Evolutionary conservation across 2,888 invertebrate genomes (phyloP).

Genomic region (Polia nebulosa): DNA sequence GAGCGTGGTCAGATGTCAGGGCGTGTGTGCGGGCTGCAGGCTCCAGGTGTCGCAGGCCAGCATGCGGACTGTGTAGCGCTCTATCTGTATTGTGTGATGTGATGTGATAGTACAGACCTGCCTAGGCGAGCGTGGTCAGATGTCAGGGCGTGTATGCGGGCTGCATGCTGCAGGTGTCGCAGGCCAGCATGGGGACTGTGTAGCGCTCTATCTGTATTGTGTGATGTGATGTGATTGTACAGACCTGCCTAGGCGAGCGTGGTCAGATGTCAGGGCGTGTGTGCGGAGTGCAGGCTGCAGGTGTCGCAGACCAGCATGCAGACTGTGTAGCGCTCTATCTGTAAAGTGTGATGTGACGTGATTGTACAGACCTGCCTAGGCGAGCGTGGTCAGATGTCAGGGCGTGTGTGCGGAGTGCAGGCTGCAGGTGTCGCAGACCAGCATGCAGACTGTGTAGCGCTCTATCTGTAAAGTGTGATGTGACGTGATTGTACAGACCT

Average conservation of each 20-base stretch:
- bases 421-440: conserved; percentile 9
- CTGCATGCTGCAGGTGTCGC: conserved; percentile 10
- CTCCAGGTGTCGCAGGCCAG: conserved; percentile 72
- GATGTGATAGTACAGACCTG: not conserved
- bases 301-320: conserved; percentile 13
- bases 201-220: too few species aligned
- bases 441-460: not conserved
- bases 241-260: conserved; percentile 9
- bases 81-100: not conserved
- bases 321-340: too few species aligned
- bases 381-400: conserved; percentile 51
- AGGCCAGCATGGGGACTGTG: too few species aligned
- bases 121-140: conserved; percentile 26
- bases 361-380: conserved; percentile 16
- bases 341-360: too few species aligned
- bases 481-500: not conserved
- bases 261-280: conserved; percentile 3
- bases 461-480: too few species aligned
- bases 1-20: conserved; percentile 54
- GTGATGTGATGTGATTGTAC: not conserved
- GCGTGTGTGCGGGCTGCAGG: conserved; percentile 48
- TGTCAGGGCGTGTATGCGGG: conserved; percentile 22
- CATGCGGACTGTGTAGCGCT: conserved; percentile 1
- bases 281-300: conserved; percentile 7
- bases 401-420: conserved; percentile 31